These are phyloP conservation scores for Papilio gigon DNA, from an alignment of 2,888 invertebrate genomes.

Conservation along the genomic window DNA sequence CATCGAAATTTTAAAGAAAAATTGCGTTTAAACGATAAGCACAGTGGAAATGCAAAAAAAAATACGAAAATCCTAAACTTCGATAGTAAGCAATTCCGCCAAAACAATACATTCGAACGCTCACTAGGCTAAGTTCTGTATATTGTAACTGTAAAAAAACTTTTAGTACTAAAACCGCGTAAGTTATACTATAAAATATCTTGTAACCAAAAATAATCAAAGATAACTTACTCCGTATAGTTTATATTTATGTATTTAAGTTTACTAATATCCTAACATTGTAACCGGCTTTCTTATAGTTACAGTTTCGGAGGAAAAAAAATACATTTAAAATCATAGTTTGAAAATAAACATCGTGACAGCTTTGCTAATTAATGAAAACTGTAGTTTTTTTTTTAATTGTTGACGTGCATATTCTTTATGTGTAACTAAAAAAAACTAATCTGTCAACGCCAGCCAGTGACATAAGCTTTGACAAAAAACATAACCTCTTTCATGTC, in stretches of 20 bases:
- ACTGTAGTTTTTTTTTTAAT: conserved; percentile 7
- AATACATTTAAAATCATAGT: not conserved
- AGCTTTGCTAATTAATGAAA: not conserved
- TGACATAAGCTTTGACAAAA: conserved; percentile 1
- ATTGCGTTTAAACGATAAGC: conserved; percentile 1
- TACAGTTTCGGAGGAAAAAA: not conserved
- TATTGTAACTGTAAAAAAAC: conserved; percentile 77
- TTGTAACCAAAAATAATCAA: conserved; percentile 42
- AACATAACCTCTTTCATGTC: conserved; percentile 6
- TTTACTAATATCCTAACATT: conserved; percentile 56
- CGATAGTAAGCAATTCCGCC: conserved; percentile 34
- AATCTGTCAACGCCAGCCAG: conserved; percentile 3
- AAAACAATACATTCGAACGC: conserved; percentile 55
- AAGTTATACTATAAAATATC: conserved; percentile 41
- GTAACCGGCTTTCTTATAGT: not conserved
- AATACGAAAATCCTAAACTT: not conserved
- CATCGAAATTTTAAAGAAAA: not conserved
- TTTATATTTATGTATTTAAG: conserved; percentile 47
- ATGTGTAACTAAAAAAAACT: not conserved
- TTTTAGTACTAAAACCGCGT: conserved; percentile 55
- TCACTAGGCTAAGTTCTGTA: conserved; percentile 71
- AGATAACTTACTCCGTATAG: conserved; percentile 52
- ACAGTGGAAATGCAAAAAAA: conserved; percentile 22
- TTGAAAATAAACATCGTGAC: not conserved
- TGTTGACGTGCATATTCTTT: not conserved